Base-by-base conservation (phyloP, 2,888 invertebrate genomes). In the Chesias legatella region DNA sequence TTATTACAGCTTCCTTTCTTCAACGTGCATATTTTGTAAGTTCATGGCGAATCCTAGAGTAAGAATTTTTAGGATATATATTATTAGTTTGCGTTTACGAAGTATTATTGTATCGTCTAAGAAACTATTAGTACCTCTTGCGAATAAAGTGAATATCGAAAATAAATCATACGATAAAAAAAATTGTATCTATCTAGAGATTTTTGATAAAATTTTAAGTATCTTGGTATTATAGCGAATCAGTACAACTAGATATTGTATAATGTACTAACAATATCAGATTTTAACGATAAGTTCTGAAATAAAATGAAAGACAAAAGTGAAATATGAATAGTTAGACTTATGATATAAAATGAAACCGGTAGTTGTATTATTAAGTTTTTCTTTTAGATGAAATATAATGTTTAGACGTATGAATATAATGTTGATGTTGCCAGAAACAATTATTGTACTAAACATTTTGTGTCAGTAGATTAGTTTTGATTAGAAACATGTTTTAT, bases 291-390 rank as follows among this genome's bases (percentile, higher is more conserved):
- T 45, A 51, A 60, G 58, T 61, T 60, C 53, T 51, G 60, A 60
- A 57, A 51, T 57, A 40, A 59, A 58, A 78, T 83, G 85, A 85
- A 86, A 85, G 86, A 86, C 86, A 73, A 83, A 78, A 85, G 85
- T 85, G 86, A 85, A 81, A 78, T 75, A 75, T 67, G 42, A 60
- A 69, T 83, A 85, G 80, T 60, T 71, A 62, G 66, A 58, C 42
- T 52, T 29, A 26, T 28, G 21, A 35, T 7, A 9, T 22, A 27
- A 23, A 29, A 33, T 35, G 10, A 41, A 40, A 22, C 35, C 28
- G 35, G 34, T 44, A 44, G 32, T 13, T 7, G 11, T 31, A 39
- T 13, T 56, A 63, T 53, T 41, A 32, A 24, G 13, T 11, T 28
- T 23, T 9, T 25, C n/a, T 24, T 31, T 21, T 20, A 27, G 28